A percentile compares a stretch with the other conserved stretches of the same genome.
Evolutionary conservation across 2,113 vertebrate species (phyloP).

Genomic region (Pleuronectes platessa): DNA sequence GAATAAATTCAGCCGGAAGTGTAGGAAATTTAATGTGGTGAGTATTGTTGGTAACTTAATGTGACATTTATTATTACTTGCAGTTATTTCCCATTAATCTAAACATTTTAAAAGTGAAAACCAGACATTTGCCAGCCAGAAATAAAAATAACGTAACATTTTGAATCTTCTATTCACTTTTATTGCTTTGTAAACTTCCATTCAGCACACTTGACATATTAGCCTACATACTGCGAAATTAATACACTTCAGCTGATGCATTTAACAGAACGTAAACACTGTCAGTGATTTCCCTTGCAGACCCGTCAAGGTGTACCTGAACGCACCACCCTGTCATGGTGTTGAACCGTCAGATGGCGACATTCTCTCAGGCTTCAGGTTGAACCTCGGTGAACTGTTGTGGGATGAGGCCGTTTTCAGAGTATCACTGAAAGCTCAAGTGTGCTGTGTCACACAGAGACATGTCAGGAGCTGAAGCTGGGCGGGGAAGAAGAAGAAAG

Average conservation of each 20-base stretch:
- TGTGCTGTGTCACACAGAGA: neutral
- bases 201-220: too few relatives aligned
- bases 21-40: neutral
- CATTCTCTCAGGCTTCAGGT: constrained; percentile 7
- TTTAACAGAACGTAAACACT: neutral
- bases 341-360: constrained; percentile 62
- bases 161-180: too few relatives aligned
- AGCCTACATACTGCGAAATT: too few relatives aligned
- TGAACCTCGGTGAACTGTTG: constrained; percentile 41
- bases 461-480: neutral
- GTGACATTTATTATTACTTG: neutral
- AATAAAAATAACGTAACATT: too few relatives aligned
- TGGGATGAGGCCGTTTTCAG: constrained; percentile 13
- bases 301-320: neutral
- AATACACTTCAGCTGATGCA: too few relatives aligned
- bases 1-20: too few relatives aligned
- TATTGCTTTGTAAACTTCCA: too few relatives aligned
- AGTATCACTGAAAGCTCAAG: neutral
- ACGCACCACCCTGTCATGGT: neutral
- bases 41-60: neutral
- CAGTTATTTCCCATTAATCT: too few relatives aligned
- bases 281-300: too few relatives aligned
- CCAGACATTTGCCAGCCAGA: too few relatives aligned
- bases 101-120: too few relatives aligned
- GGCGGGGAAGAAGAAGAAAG: neutral